These are phyloP conservation scores for Xylocampa areola DNA, from an alignment of 2,888 invertebrate genomes.

Conservation along the genomic window DNA sequence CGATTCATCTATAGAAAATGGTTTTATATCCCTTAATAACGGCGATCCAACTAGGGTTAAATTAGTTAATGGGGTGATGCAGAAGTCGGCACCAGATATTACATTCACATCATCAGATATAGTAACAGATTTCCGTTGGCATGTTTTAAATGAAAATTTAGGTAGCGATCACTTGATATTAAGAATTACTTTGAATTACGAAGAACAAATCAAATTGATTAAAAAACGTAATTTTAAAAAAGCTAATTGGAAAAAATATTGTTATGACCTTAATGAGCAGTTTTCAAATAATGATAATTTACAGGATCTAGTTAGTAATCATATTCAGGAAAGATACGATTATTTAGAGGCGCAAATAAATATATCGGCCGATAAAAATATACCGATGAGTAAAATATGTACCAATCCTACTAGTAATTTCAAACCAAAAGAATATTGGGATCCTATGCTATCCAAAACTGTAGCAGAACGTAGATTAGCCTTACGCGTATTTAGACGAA, in stretches of 20 bases:
- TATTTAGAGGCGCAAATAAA: neutral
- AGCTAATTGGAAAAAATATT: neutral
- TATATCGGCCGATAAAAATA: neutral
- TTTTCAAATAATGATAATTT: neutral
- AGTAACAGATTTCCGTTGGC: conserved; percentile 7
- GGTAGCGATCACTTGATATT: neutral
- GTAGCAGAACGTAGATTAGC: conserved; percentile 47
- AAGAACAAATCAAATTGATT: neutral
- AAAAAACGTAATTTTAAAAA: conserved; percentile 2
- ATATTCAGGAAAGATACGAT: neutral
- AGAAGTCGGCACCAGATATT: conserved; percentile 26
- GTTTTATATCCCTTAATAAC: conserved; percentile 32
- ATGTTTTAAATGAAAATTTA: too few relatives aligned
- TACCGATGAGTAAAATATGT: conserved; percentile 6
- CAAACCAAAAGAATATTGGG: conserved; percentile 56
- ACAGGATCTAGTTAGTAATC: neutral
- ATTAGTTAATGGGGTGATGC: conserved; percentile 28
- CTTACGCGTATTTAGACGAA: conserved; percentile 42
- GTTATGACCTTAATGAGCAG: neutral
- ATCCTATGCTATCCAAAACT: conserved; percentile 39
- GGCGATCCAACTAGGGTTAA: conserved; percentile 36
- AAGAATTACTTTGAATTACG: neutral
- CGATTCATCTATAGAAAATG: conserved; percentile 16
- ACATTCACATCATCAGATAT: conserved; percentile 18
- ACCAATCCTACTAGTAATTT: conserved; percentile 40